Evolutionary conservation across 2,113 vertebrate species (phyloP), one percentile per base, ranked within the genome.

Genomic region (Nymphicus hollandicus): DNA sequence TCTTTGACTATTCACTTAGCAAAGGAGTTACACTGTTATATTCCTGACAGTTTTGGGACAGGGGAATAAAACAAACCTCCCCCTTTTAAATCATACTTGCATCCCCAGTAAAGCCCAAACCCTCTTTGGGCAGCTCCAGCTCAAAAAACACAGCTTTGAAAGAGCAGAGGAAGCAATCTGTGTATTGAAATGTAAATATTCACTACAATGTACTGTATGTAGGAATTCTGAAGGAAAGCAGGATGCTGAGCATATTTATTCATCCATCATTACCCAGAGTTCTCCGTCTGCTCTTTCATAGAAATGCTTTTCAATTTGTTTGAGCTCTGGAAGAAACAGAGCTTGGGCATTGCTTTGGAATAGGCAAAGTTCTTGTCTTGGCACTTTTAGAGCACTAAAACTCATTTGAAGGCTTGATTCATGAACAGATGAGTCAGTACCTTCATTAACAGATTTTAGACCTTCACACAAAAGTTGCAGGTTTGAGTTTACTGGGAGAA

Each of bases 131-230:
- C 78, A 92, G 77, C 81, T 89, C n/a, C 77, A 84, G 65, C 52
- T 91, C 83, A 86, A 84, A 88, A 82, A 49, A 16, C 61, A 81
- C 12, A 74, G 76, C 63, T 96, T 39, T 94, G 86, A 93, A 93
- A 91, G 81, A 95, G 73, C 50, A 71, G 63, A 86, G 77, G 63
- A 92, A 95, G 94, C 73, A 89, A 66, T 86, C 86, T 92, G 73
- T 0, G 23, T 82, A 93, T 91, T 93, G 88, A 96, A 81, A 92
- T 96, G 86, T 95, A 96, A 97, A 93, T 96, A 92, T 50, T 87
- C n/a, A 0, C 92, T 85, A n/a, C 58, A 76, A 49, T 58, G 44
- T 56, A 81, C 69, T 35, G 56, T 84, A 91, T 37, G 29, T 61
- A 82, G 70, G 83, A 91, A 93, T 96, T 86, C 73, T 89, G 86